Evolutionary conservation across 2,888 invertebrate species (phyloP).

Genomic region (Limnephilus marmoratus): DNA sequence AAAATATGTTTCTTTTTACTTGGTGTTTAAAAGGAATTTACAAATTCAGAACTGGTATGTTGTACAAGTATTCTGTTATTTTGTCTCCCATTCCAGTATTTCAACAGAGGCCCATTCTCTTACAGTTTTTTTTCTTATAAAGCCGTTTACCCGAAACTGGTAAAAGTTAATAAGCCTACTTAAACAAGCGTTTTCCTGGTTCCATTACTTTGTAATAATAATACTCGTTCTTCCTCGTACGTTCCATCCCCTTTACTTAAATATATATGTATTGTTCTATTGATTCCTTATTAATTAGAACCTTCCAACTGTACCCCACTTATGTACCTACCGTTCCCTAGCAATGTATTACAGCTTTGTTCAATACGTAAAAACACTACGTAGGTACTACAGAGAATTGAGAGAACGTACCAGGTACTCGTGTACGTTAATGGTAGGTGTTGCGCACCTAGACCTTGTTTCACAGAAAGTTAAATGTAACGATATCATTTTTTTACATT

Average conservation of each 20-base stretch:
- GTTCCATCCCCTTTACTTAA: not conserved
- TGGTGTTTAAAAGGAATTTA: slow-evolving; percentile 52
- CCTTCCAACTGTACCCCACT: not conserved
- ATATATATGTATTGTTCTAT: not conserved
- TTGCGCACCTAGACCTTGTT: not conserved
- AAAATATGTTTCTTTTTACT: slow-evolving; percentile 48
- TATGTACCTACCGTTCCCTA: not conserved
- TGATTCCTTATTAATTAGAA: not conserved
- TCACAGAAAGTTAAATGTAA: no score
- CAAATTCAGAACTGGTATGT: slow-evolving; percentile 44
- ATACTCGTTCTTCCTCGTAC: not conserved
- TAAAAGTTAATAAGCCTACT: not conserved
- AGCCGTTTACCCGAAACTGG: not conserved
- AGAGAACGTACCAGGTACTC: not conserved
- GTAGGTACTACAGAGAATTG: not conserved
- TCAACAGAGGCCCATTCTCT: not conserved
- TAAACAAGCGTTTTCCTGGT: not conserved
- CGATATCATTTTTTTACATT: no score
- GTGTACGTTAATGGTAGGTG: not conserved
- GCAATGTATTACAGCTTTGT: not conserved
- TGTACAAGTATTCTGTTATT: not conserved
- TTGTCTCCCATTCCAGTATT: not conserved
- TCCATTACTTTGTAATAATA: not conserved
- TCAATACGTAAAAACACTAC: not conserved
- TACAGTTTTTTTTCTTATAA: not conserved